Base-by-base conservation (phyloP, 2,113 vertebrate species). In the Callionymus lyra region DNA sequence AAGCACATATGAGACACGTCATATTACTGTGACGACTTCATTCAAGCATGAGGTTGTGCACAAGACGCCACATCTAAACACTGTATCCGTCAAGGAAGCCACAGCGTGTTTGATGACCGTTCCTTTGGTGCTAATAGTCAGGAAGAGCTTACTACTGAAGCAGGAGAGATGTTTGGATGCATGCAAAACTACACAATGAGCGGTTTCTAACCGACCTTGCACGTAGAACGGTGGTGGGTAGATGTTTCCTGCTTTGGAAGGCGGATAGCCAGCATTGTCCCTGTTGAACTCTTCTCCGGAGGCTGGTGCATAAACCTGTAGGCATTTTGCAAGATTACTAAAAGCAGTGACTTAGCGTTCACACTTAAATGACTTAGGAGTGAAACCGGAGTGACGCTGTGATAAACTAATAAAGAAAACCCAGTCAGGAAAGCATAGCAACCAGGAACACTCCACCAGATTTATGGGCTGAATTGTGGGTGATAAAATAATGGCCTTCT, bases 231-330 rank as follows among this genome's bases (percentile, higher is more conserved):
- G 72, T 42, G 86, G 69, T 0, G 90, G 85, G 72, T 93, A 98
- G 55, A 91, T 62, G 13, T 83, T 87, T 82, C 87, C 74, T 61
- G 89, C 64, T 78, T 95, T 97, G 0, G 89, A 77, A 27, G 86
- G 63, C 1, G 89, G 76, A 59, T 93, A 97, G 52, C 87, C 76
- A 14, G 82, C 63, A n/a, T 80, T 47, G 39, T 94, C 90, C 77
- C 90, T 87, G 83, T 83, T 82, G 52, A 89, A 98, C 54, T 94
- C 91, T 1, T 98, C 94, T 62, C 88, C 89, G 67, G 91, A 88
- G 74, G 87, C 84, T 53, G 90, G 69, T 10, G 87, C 85, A 77
- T 93, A 98, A 61, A 95, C 95, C 94, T 97, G 75, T 10, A 52
- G 14, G 31, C 31, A n/a, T 48, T 3, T 38, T 33, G 37, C 8